Conservation (phyloP, 2,113 vertebrate genomes). For the Charina bottae region DNA sequence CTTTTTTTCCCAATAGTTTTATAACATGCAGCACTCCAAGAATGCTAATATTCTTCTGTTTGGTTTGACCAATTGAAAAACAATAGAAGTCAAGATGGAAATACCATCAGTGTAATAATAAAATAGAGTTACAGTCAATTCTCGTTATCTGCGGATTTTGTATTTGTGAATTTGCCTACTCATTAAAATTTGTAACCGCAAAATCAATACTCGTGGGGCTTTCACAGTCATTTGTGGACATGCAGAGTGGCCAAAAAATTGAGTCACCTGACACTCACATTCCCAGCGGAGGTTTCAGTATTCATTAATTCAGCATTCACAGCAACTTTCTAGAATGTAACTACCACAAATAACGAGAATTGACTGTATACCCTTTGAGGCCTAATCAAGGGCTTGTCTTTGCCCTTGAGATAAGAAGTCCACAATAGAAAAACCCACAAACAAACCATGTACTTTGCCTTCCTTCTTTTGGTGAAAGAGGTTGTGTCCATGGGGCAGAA, state of each 20-base stretch:
- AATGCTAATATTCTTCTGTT: background rate
- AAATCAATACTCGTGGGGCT: background rate
- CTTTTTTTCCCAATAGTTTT: background rate
- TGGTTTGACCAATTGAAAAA: background rate
- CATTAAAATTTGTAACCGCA: background rate
- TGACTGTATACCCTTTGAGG: background rate
- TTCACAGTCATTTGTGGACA: background rate
- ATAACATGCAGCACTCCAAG: background rate
- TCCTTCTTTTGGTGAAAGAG: background rate
- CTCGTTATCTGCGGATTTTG: background rate
- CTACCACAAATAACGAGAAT: background rate
- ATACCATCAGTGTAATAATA: background rate
- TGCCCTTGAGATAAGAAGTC: background rate
- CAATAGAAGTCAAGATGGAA: background rate
- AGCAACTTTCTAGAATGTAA: background rate
- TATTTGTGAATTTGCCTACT: background rate
- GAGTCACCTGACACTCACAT: background rate
- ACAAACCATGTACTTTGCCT: background rate
- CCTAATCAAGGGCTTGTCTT: background rate
- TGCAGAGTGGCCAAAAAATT: background rate
- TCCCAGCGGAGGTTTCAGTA: background rate
- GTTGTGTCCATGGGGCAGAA: background rate
- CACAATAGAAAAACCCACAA: background rate
- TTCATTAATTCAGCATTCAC: background rate
- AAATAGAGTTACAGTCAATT: background rate